Base-by-base conservation (phyloP, 2,797 vertebrate genomes). In the Phoxinus dragarum region DNA sequence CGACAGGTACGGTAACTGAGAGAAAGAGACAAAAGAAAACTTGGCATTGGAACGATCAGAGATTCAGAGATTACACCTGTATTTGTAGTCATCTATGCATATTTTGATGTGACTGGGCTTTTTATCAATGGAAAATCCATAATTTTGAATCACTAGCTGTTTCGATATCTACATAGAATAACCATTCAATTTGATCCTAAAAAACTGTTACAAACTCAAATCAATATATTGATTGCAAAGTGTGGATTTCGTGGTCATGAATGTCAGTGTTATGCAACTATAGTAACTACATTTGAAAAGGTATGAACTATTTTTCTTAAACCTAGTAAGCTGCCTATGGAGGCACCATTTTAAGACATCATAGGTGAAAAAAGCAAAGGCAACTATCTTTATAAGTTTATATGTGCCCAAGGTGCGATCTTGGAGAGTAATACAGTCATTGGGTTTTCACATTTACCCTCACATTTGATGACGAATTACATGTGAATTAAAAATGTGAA, bases 1-100 rank as follows among this genome's bases (percentile, higher is more conserved):
- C 92, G 97, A 47, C 94, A 95, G 95, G 96, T 96, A 88, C 66
- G 54, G 38, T 64, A 1, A 64, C 6, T 31, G 38, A 27, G 7
- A 14, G 11, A 56, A 40, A 40, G 12, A 77, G 34, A 40, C 54
- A 6, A 76, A 56, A 21, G 34, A 77, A 23, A 64, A 31, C 61
- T 16, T 31, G 12, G 19, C 56, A 61, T 3, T 61, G 23, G 11
- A 23, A 34, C 2, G 17, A 54, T 73, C 16, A n/a, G 11, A 38
- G 5, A 75, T 38, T 59, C 6, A 59, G 52, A 59, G 36, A 61
- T 61, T 42, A 16, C 11, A 56, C 11, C 1, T 14, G 19, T 54
- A 21, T 54, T 76, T 56, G 52, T n/a, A 38, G 52, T 52, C 21
- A 56, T 21, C 38, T 16, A 49, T 21, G 27, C 9, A 66, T 17